These are phyloP conservation scores for Mandrillus leucophaeus DNA, from an alignment of 2,113 vertebrate genomes.

Conservation along the genomic window DNA sequence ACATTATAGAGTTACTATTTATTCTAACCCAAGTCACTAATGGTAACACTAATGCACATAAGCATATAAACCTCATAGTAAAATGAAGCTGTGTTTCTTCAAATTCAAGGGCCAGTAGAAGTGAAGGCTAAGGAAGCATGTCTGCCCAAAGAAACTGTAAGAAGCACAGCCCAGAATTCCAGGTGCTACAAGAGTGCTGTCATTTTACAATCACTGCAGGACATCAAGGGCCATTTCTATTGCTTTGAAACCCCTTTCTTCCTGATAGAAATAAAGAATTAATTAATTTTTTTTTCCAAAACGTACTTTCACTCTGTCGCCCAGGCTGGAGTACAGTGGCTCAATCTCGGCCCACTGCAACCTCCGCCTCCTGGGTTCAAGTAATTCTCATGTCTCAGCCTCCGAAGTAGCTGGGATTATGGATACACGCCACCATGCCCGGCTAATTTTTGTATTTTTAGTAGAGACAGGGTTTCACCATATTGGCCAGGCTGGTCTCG, in stretches of 20 bases:
- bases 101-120: slow-evolving; percentile 10
- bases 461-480: not conserved
- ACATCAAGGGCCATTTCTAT: not conserved
- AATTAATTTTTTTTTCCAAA: not conserved
- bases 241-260: not conserved
- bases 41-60: not conserved
- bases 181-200: no score
- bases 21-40: slow-evolving; percentile 41
- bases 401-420: not conserved
- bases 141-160: not conserved
- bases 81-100: not conserved
- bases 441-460: not conserved
- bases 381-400: not conserved
- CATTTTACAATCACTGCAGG: not conserved
- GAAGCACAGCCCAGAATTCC: not conserved
- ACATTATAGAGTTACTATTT: slow-evolving; percentile 14
- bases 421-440: not conserved
- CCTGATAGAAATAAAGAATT: not conserved
- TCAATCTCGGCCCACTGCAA: not conserved
- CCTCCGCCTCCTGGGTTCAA: not conserved
- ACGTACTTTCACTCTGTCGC: not conserved
- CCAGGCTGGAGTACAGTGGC: not conserved
- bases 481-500: not conserved
- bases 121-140: not conserved
- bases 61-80: not conserved